Conservation (phyloP, 1,140 invertebrate species). For the Drosophila subobscura region DNA sequence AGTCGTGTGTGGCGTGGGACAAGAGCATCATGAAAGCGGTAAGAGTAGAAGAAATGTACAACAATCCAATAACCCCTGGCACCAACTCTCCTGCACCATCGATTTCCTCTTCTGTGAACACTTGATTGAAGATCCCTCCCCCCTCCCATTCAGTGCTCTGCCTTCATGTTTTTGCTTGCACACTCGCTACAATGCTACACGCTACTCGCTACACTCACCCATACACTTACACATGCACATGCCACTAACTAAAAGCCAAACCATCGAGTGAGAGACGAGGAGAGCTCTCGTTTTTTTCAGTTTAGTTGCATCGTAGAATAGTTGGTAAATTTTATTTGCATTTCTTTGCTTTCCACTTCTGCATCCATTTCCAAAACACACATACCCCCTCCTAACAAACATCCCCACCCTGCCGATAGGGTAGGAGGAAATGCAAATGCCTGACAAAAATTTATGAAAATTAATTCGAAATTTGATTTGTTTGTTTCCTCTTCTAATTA, state of each 20-base stretch:
- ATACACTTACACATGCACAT: slow-evolving; percentile 1
- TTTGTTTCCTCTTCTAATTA: slow-evolving; percentile 25
- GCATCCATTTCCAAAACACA: neutral
- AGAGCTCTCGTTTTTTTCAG: neutral
- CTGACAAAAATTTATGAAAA: slow-evolving; percentile 33
- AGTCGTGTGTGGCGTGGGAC: slow-evolving; percentile 97
- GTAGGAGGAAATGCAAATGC: slow-evolving; percentile 23
- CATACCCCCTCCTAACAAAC: neutral
- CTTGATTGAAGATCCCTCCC: neutral
- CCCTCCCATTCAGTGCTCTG: neutral
- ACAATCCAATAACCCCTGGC: slow-evolving; percentile 4
- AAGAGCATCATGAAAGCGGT: slow-evolving; percentile 99
- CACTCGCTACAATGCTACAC: neutral
- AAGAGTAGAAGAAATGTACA: slow-evolving; percentile 83
- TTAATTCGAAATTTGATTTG: slow-evolving; percentile 62
- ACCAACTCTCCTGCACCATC: neutral
- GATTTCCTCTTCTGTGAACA: slow-evolving; percentile 18
- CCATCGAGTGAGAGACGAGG: no score
- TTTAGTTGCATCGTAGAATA: neutral
- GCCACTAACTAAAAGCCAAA: no score
- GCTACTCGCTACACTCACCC: neutral
- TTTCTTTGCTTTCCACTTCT: neutral
- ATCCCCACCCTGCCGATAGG: neutral
- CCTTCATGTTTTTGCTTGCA: slow-evolving; percentile 1
- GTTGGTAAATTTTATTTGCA: neutral